Conservation (phyloP, 2,888 invertebrate genomes). For the Leucophenga montana region DNA sequence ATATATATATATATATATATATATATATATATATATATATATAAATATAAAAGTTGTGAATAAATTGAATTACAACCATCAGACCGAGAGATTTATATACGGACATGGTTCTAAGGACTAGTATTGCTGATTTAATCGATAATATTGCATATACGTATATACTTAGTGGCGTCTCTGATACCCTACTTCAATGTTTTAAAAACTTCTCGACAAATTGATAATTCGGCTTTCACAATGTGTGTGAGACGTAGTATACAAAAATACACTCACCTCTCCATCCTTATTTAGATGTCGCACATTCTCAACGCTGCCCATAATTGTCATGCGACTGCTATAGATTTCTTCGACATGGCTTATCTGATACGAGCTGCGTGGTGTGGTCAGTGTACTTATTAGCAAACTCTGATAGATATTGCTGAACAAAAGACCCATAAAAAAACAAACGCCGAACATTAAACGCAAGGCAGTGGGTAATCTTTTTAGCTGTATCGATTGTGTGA, state of each 20-base stretch:
- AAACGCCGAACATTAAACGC: slow-evolving; percentile 48
- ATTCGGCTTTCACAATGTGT: not conserved
- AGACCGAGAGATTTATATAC: too few species aligned
- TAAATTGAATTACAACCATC: too few species aligned
- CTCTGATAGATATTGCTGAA: slow-evolving; percentile 70
- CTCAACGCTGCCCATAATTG: slow-evolving; percentile 66
- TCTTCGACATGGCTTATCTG: slow-evolving; percentile 63
- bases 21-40: too few species aligned
- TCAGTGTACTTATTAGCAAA: slow-evolving; percentile 68
- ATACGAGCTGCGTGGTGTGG: slow-evolving; percentile 63
- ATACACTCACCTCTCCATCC: slow-evolving; percentile 60
- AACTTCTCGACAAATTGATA: not conserved
- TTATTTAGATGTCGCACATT: slow-evolving; percentile 66
- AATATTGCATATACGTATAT: too few species aligned
- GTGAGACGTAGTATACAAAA: not conserved
- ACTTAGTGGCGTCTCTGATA: too few species aligned
- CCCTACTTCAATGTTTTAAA: not conserved
- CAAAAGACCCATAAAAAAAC: slow-evolving; percentile 59
- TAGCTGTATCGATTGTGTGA: slow-evolving; percentile 52
- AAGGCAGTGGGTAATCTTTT: slow-evolving; percentile 33
- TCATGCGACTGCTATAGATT: slow-evolving; percentile 61
- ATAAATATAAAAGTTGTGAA: too few species aligned
- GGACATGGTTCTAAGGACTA: too few species aligned
- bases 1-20: too few species aligned
- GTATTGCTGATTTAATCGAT: too few species aligned